Base-by-base conservation (phyloP, 2,113 vertebrate genomes). In the Cyanoderma ruficeps region DNA sequence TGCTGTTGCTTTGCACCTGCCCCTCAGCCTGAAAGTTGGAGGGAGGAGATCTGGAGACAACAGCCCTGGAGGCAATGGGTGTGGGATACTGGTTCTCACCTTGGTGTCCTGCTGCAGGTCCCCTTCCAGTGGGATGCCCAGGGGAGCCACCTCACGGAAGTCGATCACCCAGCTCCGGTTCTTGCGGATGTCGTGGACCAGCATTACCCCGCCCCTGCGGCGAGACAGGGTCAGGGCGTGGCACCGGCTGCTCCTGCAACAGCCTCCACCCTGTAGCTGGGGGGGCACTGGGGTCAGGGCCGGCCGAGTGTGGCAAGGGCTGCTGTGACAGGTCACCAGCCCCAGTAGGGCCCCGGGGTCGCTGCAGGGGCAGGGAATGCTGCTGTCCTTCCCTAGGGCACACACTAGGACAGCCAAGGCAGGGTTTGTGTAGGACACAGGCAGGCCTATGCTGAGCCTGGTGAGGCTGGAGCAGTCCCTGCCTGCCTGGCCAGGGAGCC, bases 71-170 rank as follows among this genome's bases (percentile, higher is more conserved):
- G 11, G 41, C 63, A 15, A 30, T 1, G 1, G 41, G 47, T 18
- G 7, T 23, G 61, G 25, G 25, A 44, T 6, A 3, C 53, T 42
- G 61, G 7, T 68, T 76, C 98, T 95, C 95, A 99, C 99, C 97
- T 98, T 99, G 56, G 97, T 90, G 77, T 98, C 96, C 59, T 96
- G 97, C 71, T 96, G 97, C 90, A 99, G 97, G 94, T 98, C 97
- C 22, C 97, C 95, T 81, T 99, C 98, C 33, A 94, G 39, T 0
- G 56, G 97, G 94, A 99, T 97, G 61, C 97, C 98, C 76, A 98
- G 98, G 14, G 99, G 99, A 37, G 99, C 99, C 2, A 98, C 99
- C 97, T 99, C 99, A 52, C 99, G 98, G 97, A 99, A 99, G 97
- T 99, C 99, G 31, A 99, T 98, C 71, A 99, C 97, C 83, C 98